Conservation (phyloP, 2,888 invertebrate genomes). For the Heteropelma amictum region DNA sequence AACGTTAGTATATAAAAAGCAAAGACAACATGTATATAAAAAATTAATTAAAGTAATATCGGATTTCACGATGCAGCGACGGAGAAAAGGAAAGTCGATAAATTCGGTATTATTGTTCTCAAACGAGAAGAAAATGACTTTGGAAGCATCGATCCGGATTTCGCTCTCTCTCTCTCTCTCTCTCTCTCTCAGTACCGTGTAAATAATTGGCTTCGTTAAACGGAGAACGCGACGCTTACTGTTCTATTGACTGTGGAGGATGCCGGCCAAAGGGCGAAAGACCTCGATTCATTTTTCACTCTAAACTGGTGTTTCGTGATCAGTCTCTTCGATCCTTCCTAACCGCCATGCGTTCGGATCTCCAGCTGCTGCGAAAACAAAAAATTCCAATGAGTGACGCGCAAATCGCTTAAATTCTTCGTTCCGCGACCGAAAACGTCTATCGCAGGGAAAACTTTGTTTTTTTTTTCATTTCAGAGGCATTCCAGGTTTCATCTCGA, state of each 20-base stretch:
- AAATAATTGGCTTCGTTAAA: slow-evolving; percentile 56
- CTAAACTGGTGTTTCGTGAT: slow-evolving; percentile 88
- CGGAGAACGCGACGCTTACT: slow-evolving; percentile 45
- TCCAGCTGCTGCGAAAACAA: slow-evolving; percentile 77
- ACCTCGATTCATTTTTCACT: slow-evolving; percentile 23
- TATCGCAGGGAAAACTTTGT: too few species aligned
- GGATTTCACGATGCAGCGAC: background rate
- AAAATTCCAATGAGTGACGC: slow-evolving; percentile 25
- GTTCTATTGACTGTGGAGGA: slow-evolving; percentile 61
- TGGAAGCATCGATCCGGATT: slow-evolving; percentile 49
- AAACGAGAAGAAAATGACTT: slow-evolving; percentile 12
- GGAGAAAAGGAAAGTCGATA: background rate
- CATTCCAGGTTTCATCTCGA: too few species aligned
- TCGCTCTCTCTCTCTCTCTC: background rate
- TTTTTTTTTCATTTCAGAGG: too few species aligned
- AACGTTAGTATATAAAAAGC: slow-evolving; percentile 18
- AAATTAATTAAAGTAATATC: background rate
- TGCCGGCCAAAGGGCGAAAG: slow-evolving; percentile 38
- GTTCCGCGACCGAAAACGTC: background rate
- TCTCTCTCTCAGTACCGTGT: slow-evolving; percentile 34
- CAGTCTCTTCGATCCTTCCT: slow-evolving; percentile 89
- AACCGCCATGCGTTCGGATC: slow-evolving; percentile 90
- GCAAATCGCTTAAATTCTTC: slow-evolving; percentile 3
- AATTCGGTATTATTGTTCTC: background rate
- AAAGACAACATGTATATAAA: background rate